These are phyloP conservation scores for Oreohelix idahoensis DNA, from an alignment of 1,140 invertebrate species.

Conservation along the genomic window DNA sequence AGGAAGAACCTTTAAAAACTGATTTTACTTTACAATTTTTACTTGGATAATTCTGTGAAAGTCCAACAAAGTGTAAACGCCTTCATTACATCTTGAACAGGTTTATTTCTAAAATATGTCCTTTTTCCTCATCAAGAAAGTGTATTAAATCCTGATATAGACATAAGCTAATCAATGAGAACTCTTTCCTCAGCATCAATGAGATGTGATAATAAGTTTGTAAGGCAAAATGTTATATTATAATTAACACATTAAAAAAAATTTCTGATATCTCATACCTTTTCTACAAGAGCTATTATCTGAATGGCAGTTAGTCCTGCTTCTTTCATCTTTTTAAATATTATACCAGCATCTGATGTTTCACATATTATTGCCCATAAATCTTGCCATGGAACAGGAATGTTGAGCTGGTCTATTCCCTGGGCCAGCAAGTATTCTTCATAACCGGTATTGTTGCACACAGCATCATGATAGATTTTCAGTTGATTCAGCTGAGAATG, in stretches of 20 bases:
- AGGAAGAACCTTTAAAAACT: too few relatives aligned
- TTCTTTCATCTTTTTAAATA: constrained; percentile 12
- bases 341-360: background rate
- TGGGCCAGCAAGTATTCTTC: background rate
- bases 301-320: background rate
- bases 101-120: too few relatives aligned
- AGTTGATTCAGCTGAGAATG: constrained; percentile 26
- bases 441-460: constrained; percentile 14
- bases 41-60: too few relatives aligned
- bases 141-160: too few relatives aligned
- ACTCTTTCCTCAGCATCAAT: too few relatives aligned
- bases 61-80: too few relatives aligned
- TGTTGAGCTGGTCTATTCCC: constrained; percentile 5
- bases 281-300: background rate
- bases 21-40: too few relatives aligned
- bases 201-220: background rate
- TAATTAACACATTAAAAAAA: background rate
- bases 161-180: too few relatives aligned
- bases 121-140: too few relatives aligned
- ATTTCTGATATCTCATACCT: background rate
- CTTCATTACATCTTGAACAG: too few relatives aligned
- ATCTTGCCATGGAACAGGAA: constrained; percentile 1
- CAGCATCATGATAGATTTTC: background rate
- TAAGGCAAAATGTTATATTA: background rate
- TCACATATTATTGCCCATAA: background rate